These are phyloP conservation scores for Irena cyanogastra DNA, from an alignment of 2,113 vertebrate genomes.

Conservation along the genomic window DNA sequence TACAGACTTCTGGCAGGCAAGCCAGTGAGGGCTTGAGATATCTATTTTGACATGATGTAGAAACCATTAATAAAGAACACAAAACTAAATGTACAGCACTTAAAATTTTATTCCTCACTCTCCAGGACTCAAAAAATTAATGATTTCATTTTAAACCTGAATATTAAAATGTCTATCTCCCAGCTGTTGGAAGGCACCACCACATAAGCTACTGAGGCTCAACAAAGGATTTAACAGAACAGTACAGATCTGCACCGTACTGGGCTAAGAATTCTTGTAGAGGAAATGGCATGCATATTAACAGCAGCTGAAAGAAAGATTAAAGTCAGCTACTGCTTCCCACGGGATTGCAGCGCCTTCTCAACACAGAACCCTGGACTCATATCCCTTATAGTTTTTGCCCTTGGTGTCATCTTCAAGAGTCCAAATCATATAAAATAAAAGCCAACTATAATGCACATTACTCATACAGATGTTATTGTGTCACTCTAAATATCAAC, in stretches of 20 bases:
- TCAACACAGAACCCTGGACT: background rate
- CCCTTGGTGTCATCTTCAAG: background rate
- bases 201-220: background rate
- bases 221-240: background rate
- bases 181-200: background rate
- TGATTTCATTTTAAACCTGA: background rate
- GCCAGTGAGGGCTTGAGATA: background rate
- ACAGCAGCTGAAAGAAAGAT: conserved; percentile 32
- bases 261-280: background rate
- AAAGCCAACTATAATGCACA: background rate
- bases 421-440: background rate
- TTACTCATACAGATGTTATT: background rate
- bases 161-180: background rate
- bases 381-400: background rate
- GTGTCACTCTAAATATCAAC: background rate
- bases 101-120: background rate
- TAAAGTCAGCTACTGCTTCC: conserved; percentile 23
- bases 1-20: background rate
- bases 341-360: background rate
- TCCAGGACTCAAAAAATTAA: background rate
- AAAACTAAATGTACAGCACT: background rate
- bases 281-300: background rate
- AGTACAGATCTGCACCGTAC: background rate
- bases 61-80: background rate
- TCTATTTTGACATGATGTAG: background rate